A percentile compares a stretch with the other conserved stretches of the same genome.
Evolutionary conservation across 2,113 vertebrate species (phyloP).

Genomic region (Nymphicus hollandicus): DNA sequence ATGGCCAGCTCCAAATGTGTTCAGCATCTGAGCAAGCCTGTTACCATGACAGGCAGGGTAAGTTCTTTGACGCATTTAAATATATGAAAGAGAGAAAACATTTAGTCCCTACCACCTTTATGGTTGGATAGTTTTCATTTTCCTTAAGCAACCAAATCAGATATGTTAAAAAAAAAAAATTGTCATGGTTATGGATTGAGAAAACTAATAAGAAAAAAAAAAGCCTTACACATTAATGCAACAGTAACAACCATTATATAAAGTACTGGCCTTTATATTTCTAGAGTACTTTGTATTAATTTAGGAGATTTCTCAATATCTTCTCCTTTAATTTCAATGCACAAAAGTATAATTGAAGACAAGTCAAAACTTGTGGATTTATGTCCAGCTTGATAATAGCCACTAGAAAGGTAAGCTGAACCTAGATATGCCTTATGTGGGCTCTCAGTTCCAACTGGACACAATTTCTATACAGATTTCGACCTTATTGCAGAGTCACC

Average conservation of each 20-base stretch:
- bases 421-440: rapidly evolving
- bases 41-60: background rate
- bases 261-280: background rate
- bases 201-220: background rate
- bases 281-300: background rate
- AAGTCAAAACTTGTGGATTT: background rate
- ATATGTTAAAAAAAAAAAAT: background rate
- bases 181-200: background rate
- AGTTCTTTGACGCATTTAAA: background rate
- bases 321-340: background rate
- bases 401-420: background rate
- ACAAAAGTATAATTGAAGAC: background rate
- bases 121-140: background rate
- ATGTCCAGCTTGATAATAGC: background rate
- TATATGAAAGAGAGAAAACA: background rate
- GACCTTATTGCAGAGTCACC: rapidly evolving
- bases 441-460: background rate
- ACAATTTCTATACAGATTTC: background rate
- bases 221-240: background rate
- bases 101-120: background rate
- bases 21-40: background rate
- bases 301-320: background rate
- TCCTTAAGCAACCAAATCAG: background rate
- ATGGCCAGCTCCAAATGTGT: background rate
- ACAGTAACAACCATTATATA: background rate